Evolutionary conservation across 2,888 invertebrate genomes (phyloP).

Genomic region (Erebia aethiops): DNA sequence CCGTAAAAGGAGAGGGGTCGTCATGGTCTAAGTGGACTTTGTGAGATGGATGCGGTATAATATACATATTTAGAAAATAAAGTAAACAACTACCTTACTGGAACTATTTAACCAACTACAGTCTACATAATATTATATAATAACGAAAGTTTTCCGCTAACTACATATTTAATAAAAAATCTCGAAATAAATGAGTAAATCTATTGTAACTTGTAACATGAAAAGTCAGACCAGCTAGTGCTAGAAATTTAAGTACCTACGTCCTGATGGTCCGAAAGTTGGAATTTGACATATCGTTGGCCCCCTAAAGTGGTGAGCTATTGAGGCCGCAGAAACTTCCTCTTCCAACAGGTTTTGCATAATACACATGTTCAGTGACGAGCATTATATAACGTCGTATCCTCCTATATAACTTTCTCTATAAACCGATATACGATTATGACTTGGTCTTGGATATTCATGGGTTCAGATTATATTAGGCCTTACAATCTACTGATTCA

Average conservation of each 20-base stretch:
- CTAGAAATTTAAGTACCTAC: neutral
- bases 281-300: neutral
- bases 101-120: neutral
- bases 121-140: too few species aligned
- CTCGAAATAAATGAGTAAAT: too few species aligned
- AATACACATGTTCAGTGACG: conserved; percentile 4
- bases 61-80: neutral
- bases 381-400: conserved; percentile 21
- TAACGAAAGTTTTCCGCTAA: too few species aligned
- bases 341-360: neutral
- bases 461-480: conserved; percentile 22
- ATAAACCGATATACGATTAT: conserved; percentile 12
- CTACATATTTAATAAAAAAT: too few species aligned
- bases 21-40: conserved; percentile 11
- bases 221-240: too few species aligned
- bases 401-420: conserved; percentile 9
- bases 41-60: neutral
- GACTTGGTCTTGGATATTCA: conserved; percentile 20
- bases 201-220: too few species aligned
- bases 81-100: neutral
- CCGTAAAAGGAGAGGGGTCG: conserved; percentile 12
- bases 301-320: neutral
- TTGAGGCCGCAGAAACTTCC: neutral
- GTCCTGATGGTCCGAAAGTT: neutral
- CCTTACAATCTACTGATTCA: conserved; percentile 18